Percentiles rank a stretch among this genome's conserved stretches.
These are phyloP conservation scores for Anguilla marmorata DNA, from an alignment of 2,797 vertebrate genomes.

Conservation along the genomic window DNA sequence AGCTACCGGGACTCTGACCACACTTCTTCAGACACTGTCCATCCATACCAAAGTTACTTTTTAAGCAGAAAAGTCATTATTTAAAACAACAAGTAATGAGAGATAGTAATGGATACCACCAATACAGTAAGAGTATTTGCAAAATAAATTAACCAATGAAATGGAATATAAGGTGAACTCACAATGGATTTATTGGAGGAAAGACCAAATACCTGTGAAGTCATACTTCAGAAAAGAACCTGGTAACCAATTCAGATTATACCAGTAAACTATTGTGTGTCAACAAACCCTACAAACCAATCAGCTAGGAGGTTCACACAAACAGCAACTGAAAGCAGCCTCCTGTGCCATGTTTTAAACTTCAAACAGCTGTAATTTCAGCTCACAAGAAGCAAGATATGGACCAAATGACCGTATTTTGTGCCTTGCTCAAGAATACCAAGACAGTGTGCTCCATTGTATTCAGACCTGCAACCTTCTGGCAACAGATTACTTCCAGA, in stretches of 20 bases:
- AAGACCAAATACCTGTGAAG: neutral
- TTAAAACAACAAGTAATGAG: neutral
- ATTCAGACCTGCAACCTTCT: neutral
- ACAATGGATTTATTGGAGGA: neutral
- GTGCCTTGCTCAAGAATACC: neutral
- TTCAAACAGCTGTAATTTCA: neutral
- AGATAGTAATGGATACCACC: neutral
- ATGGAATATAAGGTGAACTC: neutral
- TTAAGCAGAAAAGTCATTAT: neutral
- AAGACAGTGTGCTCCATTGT: neutral
- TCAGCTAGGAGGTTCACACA: neutral
- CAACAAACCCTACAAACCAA: neutral
- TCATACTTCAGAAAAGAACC: neutral
- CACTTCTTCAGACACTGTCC: neutral
- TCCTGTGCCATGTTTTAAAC: neutral
- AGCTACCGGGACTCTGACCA: neutral
- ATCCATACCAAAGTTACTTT: neutral
- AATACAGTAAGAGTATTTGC: neutral
- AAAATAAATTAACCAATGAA: neutral
- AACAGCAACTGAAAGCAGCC: neutral
- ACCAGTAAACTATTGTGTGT: neutral
- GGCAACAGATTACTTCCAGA: neutral
- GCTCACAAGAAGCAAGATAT: neutral
- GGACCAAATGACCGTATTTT: neutral
- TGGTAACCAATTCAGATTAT: neutral